These are phyloP conservation scores for Coreoperca whiteheadi DNA, from an alignment of 2,113 vertebrate species.

Conservation along the genomic window DNA sequence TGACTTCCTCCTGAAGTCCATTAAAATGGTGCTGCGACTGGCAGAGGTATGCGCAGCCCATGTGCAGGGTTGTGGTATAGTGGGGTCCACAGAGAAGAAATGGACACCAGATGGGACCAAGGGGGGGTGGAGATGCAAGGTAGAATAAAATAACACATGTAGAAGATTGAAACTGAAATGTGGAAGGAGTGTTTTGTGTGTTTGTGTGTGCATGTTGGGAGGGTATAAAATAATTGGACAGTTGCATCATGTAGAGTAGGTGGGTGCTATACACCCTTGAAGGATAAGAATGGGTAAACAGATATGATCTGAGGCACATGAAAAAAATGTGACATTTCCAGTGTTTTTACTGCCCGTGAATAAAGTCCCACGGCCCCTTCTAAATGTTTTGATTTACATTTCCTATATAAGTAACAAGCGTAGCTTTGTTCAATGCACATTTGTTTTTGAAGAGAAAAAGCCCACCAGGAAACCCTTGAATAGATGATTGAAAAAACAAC, in stretches of 20 bases:
- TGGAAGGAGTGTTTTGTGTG: conserved; percentile 14
- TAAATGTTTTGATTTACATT: conserved; percentile 73
- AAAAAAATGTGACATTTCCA: conserved; percentile 43
- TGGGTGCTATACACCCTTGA: conserved; percentile 30
- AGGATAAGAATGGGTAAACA: conserved; percentile 60
- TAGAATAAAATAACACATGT: conserved; percentile 82
- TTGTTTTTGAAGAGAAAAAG: conserved; percentile 78
- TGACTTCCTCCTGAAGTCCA: conserved; percentile 90
- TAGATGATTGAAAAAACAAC: conserved; percentile 84
- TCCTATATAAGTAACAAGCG: conserved; percentile 71
- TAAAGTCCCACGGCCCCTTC: conserved; percentile 54
- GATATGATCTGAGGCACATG: conserved; percentile 44
- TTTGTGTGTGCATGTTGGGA: conserved; percentile 21
- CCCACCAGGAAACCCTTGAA: conserved; percentile 81
- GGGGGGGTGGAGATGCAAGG: conserved; percentile 69
- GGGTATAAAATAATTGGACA: conserved; percentile 45
- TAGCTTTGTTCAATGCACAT: conserved; percentile 77
- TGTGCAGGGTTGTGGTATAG: conserved; percentile 74
- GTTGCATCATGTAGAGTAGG: conserved; percentile 66
- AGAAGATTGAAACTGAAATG: conserved; percentile 72
- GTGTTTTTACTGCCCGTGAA: conserved; percentile 51
- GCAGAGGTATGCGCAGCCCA: conserved; percentile 64
- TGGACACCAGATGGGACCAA: conserved; percentile 85
- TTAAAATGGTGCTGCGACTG: conserved; percentile 79
- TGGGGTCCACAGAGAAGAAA: conserved; percentile 83